A percentile compares a stretch with the other conserved stretches of the same genome.
phyloP scores from a whole-genome alignment of 92 coral and sea anemone genomes.

The Zoanthus gigantus region DNA sequence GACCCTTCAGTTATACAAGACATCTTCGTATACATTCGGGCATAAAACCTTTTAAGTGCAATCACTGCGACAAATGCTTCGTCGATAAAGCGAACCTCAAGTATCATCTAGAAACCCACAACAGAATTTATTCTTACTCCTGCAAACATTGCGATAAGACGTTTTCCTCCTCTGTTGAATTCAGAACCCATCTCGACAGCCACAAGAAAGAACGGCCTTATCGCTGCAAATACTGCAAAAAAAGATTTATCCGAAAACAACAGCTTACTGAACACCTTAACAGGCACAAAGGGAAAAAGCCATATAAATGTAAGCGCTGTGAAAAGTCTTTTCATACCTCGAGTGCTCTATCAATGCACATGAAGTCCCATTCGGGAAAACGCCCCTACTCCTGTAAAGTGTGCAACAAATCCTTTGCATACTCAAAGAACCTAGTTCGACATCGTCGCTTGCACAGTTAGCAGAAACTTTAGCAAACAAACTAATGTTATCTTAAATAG shows the following conservation, averaged over 20 bases:
- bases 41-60: neutral
- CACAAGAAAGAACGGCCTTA: conserved; percentile 13
- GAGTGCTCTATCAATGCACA: conserved; percentile 2
- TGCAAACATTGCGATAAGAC: conserved; percentile 24
- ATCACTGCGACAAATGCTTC: conserved; percentile 12
- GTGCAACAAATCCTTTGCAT: conserved; percentile 16
- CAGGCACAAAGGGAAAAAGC: conserved; percentile 19
- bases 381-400: conserved; percentile 2
- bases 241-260: neutral
- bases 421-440: conserved; percentile 14
- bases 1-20: conserved; percentile 9
- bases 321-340: conserved; percentile 23
- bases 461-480: neutral
- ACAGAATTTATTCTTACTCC: neutral
- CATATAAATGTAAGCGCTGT: conserved; percentile 9
- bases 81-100: conserved; percentile 12
- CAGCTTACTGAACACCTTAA: conserved; percentile 19
- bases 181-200: conserved; percentile 2
- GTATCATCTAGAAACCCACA: conserved; percentile 24
- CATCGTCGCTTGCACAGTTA: conserved; percentile 16
- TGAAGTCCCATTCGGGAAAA: conserved; percentile 23
- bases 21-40: conserved; percentile 37
- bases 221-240: conserved; percentile 12
- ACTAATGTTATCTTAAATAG: too few relatives aligned
- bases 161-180: conserved; percentile 2